Conservation (phyloP, 1,140 invertebrate species). For the Triops cancriformis region DNA sequence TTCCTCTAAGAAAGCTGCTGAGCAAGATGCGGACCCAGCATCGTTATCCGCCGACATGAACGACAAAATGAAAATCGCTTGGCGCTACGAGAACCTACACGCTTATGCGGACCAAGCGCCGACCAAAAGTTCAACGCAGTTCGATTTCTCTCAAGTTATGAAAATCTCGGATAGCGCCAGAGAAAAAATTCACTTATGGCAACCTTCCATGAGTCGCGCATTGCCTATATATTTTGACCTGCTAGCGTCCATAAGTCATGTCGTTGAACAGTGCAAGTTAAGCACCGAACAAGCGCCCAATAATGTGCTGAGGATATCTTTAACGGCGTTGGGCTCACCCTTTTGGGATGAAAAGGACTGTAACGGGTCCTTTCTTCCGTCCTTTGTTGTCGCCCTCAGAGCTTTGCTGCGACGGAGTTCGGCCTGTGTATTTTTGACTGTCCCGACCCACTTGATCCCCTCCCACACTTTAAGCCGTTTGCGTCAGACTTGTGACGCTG, state of each 20-base stretch:
- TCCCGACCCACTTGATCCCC: neutral
- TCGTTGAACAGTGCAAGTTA: neutral
- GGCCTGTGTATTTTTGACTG: neutral
- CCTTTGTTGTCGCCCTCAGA: neutral
- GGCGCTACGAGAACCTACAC: neutral
- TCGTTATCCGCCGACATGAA: neutral
- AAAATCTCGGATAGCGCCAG: neutral
- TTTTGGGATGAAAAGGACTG: neutral
- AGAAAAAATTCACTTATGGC: neutral
- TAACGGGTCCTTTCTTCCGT: neutral
- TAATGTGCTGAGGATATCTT: constrained; percentile 1
- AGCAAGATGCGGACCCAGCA: neutral
- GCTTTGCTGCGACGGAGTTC: neutral
- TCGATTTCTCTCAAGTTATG: neutral
- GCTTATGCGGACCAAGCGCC: neutral
- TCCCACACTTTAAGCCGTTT: neutral
- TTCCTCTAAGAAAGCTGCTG: neutral
- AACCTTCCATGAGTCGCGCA: neutral
- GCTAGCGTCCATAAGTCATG: neutral
- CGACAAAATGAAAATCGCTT: neutral
- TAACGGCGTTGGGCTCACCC: neutral
- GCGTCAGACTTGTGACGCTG: neutral
- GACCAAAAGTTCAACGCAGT: neutral
- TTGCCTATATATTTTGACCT: neutral
- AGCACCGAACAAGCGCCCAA: neutral